Evolutionary conservation across 2,113 vertebrate species (phyloP).

Genomic region (Nothobranchius furzeri): DNA sequence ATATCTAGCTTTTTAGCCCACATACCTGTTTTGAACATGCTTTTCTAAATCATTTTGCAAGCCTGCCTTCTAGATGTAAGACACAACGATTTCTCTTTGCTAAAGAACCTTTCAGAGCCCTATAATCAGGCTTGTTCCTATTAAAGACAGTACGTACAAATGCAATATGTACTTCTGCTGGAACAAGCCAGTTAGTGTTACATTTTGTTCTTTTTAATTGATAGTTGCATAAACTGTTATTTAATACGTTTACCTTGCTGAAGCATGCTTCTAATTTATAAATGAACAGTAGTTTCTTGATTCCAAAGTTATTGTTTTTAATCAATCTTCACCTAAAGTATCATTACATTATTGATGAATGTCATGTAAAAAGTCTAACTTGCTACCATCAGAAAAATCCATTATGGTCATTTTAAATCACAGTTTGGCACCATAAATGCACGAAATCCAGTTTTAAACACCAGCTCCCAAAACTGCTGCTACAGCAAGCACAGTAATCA

Average conservation of each 20-base stretch:
- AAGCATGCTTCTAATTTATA: too few species aligned
- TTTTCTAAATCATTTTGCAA: background rate
- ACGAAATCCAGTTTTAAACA: constrained; percentile 4
- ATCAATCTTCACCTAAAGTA: too few species aligned
- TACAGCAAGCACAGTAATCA: background rate
- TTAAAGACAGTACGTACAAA: too few species aligned
- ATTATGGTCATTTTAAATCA: background rate
- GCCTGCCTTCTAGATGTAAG: background rate
- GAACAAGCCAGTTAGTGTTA: too few species aligned
- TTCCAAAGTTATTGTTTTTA: too few species aligned
- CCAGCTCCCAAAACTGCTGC: background rate
- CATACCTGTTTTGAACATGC: background rate
- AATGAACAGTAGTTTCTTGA: too few species aligned
- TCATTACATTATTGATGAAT: background rate
- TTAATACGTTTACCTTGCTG: too few species aligned
- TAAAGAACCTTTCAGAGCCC: constrained; percentile 2
- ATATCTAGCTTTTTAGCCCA: constrained; percentile 1
- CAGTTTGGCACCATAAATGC: background rate
- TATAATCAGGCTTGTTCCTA: background rate
- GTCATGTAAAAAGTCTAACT: background rate
- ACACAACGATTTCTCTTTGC: background rate
- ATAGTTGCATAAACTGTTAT: too few species aligned
- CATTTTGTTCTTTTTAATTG: too few species aligned
- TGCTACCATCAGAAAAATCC: background rate
- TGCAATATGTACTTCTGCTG: too few species aligned